These are phyloP conservation scores for Gallinago nigripennis DNA, from an alignment of 2,797 vertebrate genomes.

Conservation along the genomic window DNA sequence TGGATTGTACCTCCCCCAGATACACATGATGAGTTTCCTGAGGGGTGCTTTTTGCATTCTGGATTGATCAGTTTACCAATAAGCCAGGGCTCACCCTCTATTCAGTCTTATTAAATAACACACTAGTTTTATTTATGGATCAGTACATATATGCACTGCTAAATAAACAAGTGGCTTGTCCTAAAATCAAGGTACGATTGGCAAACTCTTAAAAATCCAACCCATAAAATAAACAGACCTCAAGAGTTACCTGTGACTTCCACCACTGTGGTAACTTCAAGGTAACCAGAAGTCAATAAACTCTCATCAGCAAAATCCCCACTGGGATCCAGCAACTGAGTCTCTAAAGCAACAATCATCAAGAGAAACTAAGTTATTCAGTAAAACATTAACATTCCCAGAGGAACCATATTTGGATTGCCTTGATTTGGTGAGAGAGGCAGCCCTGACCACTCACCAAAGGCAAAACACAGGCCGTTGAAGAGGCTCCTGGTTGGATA, in stretches of 20 bases:
- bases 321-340: slow-evolving; percentile 20
- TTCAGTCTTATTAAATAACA: background rate
- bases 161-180: slow-evolving; percentile 30
- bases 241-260: slow-evolving; percentile 34
- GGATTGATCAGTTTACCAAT: background rate
- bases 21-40: background rate
- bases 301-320: slow-evolving; percentile 41
- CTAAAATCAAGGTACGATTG: slow-evolving; percentile 14
- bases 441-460: background rate
- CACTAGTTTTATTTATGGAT: slow-evolving; percentile 3
- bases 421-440: slow-evolving; percentile 14
- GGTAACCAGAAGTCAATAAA: slow-evolving; percentile 61
- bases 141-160: background rate
- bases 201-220: slow-evolving; percentile 50
- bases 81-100: background rate
- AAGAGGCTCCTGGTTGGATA: background rate
- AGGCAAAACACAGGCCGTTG: background rate
- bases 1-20: background rate
- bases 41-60: background rate
- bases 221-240: slow-evolving; percentile 66
- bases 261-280: slow-evolving; percentile 20
- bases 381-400: slow-evolving; percentile 55
- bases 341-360: slow-evolving; percentile 10
- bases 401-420: background rate
- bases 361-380: slow-evolving; percentile 37